Percentiles rank a stretch among this genome's conserved stretches.
Conservation (phyloP, 2,113 vertebrate species). For the Melanotaenia duboulayi region DNA sequence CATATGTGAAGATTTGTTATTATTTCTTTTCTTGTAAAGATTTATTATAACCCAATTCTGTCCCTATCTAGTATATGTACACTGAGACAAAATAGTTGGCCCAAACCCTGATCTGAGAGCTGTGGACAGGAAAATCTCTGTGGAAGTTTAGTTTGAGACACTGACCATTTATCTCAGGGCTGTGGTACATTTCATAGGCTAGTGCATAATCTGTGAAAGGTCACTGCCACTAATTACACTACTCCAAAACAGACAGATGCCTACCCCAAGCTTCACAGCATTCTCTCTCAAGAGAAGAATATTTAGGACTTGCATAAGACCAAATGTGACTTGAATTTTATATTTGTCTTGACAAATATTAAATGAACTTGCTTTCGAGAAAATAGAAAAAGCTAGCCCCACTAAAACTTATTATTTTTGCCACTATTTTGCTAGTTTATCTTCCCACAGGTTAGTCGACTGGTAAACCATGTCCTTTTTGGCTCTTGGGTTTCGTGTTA, state of each 20-base stretch:
- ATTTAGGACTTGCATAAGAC: conserved; percentile 54
- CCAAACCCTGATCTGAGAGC: conserved; percentile 17
- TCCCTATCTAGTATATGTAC: not conserved
- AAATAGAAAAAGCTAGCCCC: conserved; percentile 24
- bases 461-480: conserved; percentile 28
- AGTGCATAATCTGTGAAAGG: conserved; percentile 72
- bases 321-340: conserved; percentile 41
- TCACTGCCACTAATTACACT: conserved; percentile 76
- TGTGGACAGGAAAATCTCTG: conserved; percentile 17
- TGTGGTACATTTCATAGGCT: conserved; percentile 70
- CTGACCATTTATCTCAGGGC: conserved; percentile 52
- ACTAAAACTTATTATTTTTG: conserved; percentile 16
- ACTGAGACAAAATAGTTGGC: conserved; percentile 28
- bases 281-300: conserved; percentile 57
- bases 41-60: too few species aligned
- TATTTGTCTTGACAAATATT: conserved; percentile 19
- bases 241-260: conserved; percentile 69
- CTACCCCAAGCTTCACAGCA: conserved; percentile 57
- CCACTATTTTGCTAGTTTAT: conserved; percentile 5
- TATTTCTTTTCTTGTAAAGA: not conserved
- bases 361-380: conserved; percentile 19
- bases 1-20: not conserved
- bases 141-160: conserved; percentile 40
- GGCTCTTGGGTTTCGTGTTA: conserved; percentile 18
- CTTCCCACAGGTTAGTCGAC: conserved; percentile 19